Percentiles rank a stretch among this genome's conserved stretches.
Evolutionary conservation across 1,140 invertebrate species (phyloP).

Genomic region (Drosophila ficusphila): DNA sequence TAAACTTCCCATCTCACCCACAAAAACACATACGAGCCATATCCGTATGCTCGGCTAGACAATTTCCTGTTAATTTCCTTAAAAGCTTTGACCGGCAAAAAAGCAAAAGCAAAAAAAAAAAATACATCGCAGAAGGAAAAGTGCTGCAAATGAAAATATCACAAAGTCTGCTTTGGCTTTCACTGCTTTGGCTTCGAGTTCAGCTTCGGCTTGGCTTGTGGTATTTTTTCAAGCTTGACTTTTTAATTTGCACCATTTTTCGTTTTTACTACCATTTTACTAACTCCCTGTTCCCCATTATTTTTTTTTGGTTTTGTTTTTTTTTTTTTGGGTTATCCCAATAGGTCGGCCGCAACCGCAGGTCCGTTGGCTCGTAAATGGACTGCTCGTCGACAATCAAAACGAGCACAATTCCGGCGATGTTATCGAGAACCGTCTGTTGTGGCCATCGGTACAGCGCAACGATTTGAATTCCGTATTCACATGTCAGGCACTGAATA

Average conservation of each 20-base stretch:
- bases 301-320: not conserved
- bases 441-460: constrained; percentile 89
- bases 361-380: constrained; percentile 90
- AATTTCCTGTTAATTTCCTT: constrained; percentile 84
- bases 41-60: constrained; percentile 75
- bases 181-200: constrained; percentile 34
- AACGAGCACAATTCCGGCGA: constrained; percentile 92
- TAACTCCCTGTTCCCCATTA: constrained; percentile 18
- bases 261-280: constrained; percentile 24
- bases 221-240: constrained; percentile 69
- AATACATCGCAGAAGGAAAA: constrained; percentile 23
- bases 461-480: constrained; percentile 93
- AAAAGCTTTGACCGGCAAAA: constrained; percentile 75
- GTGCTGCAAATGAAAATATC: constrained; percentile 74
- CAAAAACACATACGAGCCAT: constrained; percentile 45
- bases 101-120: constrained; percentile 20
- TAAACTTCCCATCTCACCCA: constrained; percentile 10
- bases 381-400: constrained; percentile 90
- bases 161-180: constrained; percentile 66
- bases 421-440: constrained; percentile 93
- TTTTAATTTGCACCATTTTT: constrained; percentile 77
- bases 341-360: constrained; percentile 88
- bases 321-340: constrained; percentile 10
- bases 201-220: constrained; percentile 22
- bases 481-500: constrained; percentile 93